These are phyloP conservation scores for Bergia puertoricense DNA, from an alignment of 92 coral and sea anemone species.

Conservation along the genomic window DNA sequence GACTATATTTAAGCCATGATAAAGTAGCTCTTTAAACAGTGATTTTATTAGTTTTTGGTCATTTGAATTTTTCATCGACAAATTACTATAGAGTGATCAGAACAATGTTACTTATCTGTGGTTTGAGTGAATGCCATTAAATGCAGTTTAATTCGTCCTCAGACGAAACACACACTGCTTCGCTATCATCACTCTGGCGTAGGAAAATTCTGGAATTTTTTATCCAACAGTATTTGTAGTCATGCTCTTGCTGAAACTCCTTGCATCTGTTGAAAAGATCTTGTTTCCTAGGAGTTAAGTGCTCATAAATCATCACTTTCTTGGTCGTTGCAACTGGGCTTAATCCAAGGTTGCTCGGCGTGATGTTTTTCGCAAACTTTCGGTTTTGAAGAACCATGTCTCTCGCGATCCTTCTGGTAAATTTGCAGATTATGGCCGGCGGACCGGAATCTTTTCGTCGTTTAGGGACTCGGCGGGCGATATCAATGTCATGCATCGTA, in stretches of 20 bases:
- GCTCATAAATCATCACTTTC: slow-evolving; percentile 21
- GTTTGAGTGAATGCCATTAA: slow-evolving; percentile 5
- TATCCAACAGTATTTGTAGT: slow-evolving; percentile 31
- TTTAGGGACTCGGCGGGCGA: not conserved
- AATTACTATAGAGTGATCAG: slow-evolving; percentile 2
- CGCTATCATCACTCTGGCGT: slow-evolving; percentile 32
- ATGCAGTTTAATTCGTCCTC: slow-evolving; percentile 17
- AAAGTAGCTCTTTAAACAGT: slow-evolving; percentile 46
- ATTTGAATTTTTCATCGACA: not conserved
- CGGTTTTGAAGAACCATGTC: not conserved
- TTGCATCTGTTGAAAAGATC: slow-evolving; percentile 27
- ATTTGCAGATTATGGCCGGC: slow-evolving; percentile 22
- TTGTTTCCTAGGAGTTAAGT: slow-evolving; percentile 29
- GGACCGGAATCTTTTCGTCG: slow-evolving; percentile 8
- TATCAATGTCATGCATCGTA: slow-evolving; percentile 11
- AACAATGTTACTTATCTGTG: slow-evolving; percentile 1
- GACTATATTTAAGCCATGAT: slow-evolving; percentile 32
- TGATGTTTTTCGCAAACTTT: not conserved
- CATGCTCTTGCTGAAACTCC: slow-evolving; percentile 30
- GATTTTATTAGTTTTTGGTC: slow-evolving; percentile 34
- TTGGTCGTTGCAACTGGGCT: slow-evolving; percentile 25
- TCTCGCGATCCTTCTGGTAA: slow-evolving; percentile 20
- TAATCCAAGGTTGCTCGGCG: slow-evolving; percentile 23
- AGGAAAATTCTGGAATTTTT: slow-evolving; percentile 26
- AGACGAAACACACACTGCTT: slow-evolving; percentile 31